Evolutionary conservation across 2,797 vertebrate genomes (phyloP).

Genomic region (Spheniscus humboldti): DNA sequence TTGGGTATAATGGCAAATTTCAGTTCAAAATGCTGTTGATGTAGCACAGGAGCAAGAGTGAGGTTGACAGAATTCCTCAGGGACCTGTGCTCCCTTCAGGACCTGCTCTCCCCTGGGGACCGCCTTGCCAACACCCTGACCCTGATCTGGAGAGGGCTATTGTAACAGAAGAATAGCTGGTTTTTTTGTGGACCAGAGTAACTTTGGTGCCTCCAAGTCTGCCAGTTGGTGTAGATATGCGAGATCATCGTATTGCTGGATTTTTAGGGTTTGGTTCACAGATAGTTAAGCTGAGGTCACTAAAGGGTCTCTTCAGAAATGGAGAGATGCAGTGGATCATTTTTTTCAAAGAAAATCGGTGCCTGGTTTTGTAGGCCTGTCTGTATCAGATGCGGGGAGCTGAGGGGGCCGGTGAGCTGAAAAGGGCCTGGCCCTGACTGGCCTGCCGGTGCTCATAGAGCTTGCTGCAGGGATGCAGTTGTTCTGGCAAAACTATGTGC

Average conservation of each 20-base stretch:
- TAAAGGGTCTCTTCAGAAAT: neutral
- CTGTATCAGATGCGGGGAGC: neutral
- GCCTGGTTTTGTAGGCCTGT: neutral
- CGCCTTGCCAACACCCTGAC: neutral
- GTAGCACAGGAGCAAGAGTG: neutral
- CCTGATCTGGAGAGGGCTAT: neutral
- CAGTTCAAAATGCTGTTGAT: neutral
- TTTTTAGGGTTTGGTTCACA: neutral
- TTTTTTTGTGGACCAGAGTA: neutral
- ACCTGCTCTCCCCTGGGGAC: accelerated
- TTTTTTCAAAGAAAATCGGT: neutral
- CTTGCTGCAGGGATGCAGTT: neutral
- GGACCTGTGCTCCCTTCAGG: neutral
- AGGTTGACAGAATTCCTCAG: neutral
- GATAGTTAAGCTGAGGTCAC: neutral
- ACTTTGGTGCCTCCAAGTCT: neutral
- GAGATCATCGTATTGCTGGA: neutral
- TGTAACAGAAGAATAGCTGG: neutral
- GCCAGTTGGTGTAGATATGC: neutral
- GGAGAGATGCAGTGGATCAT: neutral
- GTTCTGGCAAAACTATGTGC: neutral
- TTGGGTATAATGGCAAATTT: neutral
- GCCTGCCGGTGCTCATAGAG: accelerated
- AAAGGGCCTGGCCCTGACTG: neutral
- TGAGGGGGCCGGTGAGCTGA: neutral